Percentiles rank a stretch among this genome's conserved stretches.
phyloP scores from a whole-genome alignment of 2,113 vertebrate genomes.

The Parotia lawesii region DNA sequence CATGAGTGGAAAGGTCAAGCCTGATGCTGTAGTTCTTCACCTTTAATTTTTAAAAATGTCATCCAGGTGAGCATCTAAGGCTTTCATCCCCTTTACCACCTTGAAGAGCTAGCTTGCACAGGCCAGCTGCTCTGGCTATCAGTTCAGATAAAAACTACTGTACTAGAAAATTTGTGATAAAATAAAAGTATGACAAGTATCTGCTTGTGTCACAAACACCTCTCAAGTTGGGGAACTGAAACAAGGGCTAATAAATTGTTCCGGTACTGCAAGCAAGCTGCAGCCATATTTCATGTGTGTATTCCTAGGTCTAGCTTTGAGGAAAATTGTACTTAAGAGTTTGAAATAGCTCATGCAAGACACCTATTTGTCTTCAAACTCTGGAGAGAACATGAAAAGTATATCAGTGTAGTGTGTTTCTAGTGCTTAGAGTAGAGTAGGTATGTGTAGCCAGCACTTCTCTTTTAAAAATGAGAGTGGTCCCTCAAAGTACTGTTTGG shows the following conservation, averaged over 20 bases:
- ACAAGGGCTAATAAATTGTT: neutral
- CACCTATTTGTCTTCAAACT: neutral
- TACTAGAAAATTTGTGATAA: neutral
- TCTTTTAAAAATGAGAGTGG: neutral
- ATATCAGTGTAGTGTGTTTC: neutral
- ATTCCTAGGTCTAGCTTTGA: neutral
- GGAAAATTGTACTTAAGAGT: neutral
- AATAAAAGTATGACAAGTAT: neutral
- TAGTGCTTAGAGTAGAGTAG: neutral
- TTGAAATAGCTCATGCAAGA: neutral
- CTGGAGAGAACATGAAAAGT: neutral
- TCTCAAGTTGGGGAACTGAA: neutral
- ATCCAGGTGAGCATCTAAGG: neutral
- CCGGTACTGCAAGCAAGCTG: neutral
- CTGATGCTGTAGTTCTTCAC: neutral
- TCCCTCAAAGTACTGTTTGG: neutral
- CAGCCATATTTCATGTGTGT: neutral
- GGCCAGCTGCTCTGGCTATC: neutral
- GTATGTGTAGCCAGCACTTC: neutral
- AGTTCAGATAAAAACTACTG: neutral
- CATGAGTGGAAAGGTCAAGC: neutral
- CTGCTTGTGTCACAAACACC: neutral
- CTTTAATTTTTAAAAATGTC: neutral
- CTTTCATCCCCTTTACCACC: neutral
- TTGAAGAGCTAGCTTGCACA: neutral